Evolutionary conservation across 2,113 vertebrate genomes (phyloP), one percentile per base, ranked within the genome.

Genomic region (Hippocampus mohnikei): DNA sequence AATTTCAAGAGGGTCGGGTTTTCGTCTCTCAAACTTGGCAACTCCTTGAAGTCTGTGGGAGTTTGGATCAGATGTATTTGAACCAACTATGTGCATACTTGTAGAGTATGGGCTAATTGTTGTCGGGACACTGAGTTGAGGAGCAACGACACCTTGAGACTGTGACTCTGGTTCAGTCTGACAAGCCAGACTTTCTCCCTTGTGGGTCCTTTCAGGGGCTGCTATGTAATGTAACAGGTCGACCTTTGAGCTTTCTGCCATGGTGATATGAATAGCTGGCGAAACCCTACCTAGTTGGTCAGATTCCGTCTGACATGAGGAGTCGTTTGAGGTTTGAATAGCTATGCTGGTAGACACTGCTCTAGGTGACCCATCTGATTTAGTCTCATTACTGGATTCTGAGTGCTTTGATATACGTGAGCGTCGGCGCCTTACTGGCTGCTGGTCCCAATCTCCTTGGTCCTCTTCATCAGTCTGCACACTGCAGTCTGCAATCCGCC

Each of bases 391-490:
- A 37, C 91, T 80, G 0, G 95, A 90, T 68, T 98, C 96, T 0
- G 95, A 66, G 56, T 98, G 97, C 66, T 96, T 96, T 0, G 96
- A 94, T 25, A 92, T 88, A 29, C 96, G 92, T 61, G 95, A 93
- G 16, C 95, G 88, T 15, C 97, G 94, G 58, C 97, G 95, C 13
- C 97, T 93, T 33, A 96, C 95, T 0, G 96, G 96, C 77, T 98
- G 97, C 79, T 85, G 90, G 46, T 98, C 97, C 97, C 96, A 96
- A 66, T 98, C 96, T 3, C 90, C 95, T 0, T 93, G 95, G 82
- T 99, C 97, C 73, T 99, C 97, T 9, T 98, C 97, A 0, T 99
- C 97, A 0, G 97, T 99, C 88, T 98, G 97, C 71, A 99, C 96
- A 0, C 97, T 97, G 89, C 96, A 96, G 90, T 99, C 96, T 0